Percentiles rank a stretch among this genome's conserved stretches.
Evolutionary conservation across 2,797 vertebrate genomes (phyloP).

Genomic region (Triplophysa yarkandensis): DNA sequence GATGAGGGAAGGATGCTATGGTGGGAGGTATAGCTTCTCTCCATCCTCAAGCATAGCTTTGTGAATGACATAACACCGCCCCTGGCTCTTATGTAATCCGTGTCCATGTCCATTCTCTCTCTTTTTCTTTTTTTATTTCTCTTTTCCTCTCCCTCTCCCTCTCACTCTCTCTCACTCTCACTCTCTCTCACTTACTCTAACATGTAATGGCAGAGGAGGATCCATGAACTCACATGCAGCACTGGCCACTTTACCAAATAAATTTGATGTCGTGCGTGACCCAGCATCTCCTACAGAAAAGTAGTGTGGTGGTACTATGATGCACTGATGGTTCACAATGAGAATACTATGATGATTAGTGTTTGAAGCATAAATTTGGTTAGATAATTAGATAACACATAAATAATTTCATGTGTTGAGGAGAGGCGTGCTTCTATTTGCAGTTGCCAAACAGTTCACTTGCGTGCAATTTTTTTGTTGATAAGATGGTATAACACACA

Average conservation of each 20-base stretch:
- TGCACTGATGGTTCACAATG: neutral
- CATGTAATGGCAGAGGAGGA: conserved; percentile 1
- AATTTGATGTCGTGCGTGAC: neutral
- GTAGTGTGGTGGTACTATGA: neutral
- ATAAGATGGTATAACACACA: too few relatives aligned
- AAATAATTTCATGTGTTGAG: neutral
- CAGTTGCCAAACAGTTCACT: neutral
- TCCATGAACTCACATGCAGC: neutral
- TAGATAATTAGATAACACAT: too few relatives aligned
- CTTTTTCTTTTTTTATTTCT: too few relatives aligned
- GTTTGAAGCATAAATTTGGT: too few relatives aligned
- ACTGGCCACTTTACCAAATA: neutral
- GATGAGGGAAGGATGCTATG: conserved; percentile 41
- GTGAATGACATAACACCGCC: conserved; percentile 43
- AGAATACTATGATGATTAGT: neutral
- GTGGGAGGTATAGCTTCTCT: conserved; percentile 52
- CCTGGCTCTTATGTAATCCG: conserved; percentile 45
- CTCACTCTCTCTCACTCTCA: neutral
- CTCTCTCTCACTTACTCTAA: neutral
- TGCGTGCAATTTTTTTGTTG: too few relatives aligned
- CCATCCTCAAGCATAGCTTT: conserved; percentile 20
- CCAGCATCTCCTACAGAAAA: neutral
- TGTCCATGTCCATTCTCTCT: conserved; percentile 22
- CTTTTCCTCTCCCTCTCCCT: conserved; percentile 16
- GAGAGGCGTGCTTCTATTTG: neutral